A percentile compares a stretch with the other conserved stretches of the same genome.
Conservation (phyloP, 2,113 vertebrate genomes). For the Raphicerus campestris region DNA sequence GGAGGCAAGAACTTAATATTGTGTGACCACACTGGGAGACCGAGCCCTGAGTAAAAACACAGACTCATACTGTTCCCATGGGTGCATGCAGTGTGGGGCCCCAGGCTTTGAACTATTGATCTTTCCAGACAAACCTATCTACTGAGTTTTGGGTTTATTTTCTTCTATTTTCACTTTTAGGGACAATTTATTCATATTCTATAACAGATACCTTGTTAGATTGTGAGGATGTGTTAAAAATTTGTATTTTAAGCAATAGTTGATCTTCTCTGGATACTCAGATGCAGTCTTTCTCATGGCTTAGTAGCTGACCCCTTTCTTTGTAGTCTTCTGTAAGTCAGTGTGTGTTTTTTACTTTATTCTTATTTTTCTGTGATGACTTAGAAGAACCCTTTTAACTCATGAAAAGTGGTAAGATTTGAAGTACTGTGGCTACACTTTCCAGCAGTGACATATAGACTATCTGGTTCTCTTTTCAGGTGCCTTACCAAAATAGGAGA, state of each 20-base stretch:
- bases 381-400: not conserved
- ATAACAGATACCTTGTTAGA: not conserved
- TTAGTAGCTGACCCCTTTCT: not conserved
- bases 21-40: not conserved
- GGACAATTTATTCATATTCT: not conserved
- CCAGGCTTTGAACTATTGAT: not conserved
- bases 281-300: not conserved
- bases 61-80: too few relatives aligned
- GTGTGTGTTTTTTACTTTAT: not conserved
- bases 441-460: not conserved
- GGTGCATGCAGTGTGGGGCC: rapidly evolving
- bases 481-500: not conserved
- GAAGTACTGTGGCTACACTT: not conserved
- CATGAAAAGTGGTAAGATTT: not conserved
- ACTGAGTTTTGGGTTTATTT: not conserved
- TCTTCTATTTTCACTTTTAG: slow-evolving; percentile 23
- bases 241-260: not conserved
- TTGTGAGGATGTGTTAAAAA: not conserved
- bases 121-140: not conserved
- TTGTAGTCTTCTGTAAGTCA: not conserved
- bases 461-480: not conserved
- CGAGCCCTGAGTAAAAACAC: not conserved
- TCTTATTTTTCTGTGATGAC: not conserved
- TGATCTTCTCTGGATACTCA: not conserved
- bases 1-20: not conserved